phyloP scores from a whole-genome alignment of 2,113 vertebrate species.

The Oophaga pumilio region DNA sequence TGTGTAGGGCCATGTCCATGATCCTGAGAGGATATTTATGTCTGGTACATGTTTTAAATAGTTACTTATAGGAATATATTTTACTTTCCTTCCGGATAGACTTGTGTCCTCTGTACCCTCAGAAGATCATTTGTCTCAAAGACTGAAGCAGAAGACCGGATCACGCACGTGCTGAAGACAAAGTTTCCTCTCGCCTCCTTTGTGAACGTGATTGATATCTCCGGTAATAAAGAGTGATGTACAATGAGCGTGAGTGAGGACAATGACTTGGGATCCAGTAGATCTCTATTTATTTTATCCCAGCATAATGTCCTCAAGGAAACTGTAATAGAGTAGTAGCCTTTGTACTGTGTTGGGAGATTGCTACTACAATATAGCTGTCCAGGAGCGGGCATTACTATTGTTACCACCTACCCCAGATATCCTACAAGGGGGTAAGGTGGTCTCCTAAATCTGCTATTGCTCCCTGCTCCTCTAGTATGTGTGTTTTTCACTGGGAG shows the following conservation, averaged over 20 bases:
- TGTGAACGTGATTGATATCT: conserved; percentile 89
- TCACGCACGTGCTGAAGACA: conserved; percentile 76
- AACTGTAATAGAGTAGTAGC: too few species aligned
- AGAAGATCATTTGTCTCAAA: conserved; percentile 71
- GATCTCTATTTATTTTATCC: background rate
- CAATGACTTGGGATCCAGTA: background rate
- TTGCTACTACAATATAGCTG: too few species aligned
- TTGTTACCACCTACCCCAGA: too few species aligned
- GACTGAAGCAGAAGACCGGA: conserved; percentile 80
- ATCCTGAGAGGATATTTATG: too few species aligned
- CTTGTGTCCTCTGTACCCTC: conserved; percentile 51
- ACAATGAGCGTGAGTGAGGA: background rate
- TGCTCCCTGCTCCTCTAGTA: too few species aligned
- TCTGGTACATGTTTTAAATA: background rate
- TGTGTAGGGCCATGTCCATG: too few species aligned
- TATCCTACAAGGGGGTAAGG: too few species aligned
- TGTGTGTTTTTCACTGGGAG: too few species aligned
- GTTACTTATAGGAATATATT: background rate
- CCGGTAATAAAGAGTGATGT: conserved; percentile 71
- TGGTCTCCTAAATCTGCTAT: too few species aligned
- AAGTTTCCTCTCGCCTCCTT: conserved; percentile 83
- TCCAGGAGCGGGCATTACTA: too few species aligned
- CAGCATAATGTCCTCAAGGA: background rate
- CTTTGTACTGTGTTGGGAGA: too few species aligned
- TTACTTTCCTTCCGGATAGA: conserved; percentile 39